Conservation (phyloP, 1,140 invertebrate species). For the Pissodes strobi region DNA sequence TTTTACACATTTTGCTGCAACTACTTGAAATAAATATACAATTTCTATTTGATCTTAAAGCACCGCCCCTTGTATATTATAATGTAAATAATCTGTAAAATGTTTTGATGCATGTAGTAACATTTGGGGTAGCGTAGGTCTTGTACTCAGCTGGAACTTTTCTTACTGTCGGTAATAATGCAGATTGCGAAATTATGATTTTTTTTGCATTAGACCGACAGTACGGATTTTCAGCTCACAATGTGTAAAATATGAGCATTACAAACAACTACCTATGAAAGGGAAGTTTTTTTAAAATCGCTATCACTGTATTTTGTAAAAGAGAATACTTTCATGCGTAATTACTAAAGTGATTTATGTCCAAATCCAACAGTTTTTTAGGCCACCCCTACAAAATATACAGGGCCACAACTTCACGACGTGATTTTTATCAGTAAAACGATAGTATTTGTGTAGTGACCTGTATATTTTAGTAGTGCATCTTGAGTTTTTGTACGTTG, state of each 20-base stretch:
- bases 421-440: neutral
- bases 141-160: no score
- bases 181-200: no score
- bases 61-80: no score
- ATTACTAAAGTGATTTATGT: neutral
- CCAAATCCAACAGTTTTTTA: conserved; percentile 33
- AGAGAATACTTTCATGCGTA: conserved; percentile 11
- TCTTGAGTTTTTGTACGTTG: no score
- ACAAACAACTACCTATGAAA: neutral
- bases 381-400: conserved; percentile 41
- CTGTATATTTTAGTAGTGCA: conserved; percentile 38
- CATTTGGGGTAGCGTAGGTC: no score
- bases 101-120: no score
- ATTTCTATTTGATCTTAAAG: no score
- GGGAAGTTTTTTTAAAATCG: neutral
- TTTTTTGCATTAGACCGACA: no score
- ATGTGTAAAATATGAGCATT: conserved; percentile 32
- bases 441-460: conserved; percentile 30
- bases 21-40: no score
- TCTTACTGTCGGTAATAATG: no score
- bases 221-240: conserved; percentile 1
- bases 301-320: conserved; percentile 17
- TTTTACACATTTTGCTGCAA: no score
- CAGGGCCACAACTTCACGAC: conserved; percentile 35
- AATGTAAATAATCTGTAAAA: no score